Conservation (phyloP, 2,888 invertebrate species). For the Coenonympha arcania region DNA sequence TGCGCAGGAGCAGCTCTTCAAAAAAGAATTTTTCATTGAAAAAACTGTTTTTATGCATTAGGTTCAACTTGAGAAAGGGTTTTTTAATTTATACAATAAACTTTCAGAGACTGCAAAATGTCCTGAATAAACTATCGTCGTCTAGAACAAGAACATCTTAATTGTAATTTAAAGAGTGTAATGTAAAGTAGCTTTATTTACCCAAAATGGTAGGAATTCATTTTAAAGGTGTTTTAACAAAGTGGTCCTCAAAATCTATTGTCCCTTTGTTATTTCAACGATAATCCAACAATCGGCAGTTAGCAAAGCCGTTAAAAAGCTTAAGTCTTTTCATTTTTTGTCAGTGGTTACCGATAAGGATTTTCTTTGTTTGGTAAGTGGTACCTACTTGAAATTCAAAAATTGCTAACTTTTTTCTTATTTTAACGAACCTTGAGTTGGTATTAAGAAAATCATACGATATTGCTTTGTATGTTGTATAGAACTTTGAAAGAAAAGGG, state of each 20-base stretch:
- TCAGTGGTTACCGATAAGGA: constrained; percentile 8
- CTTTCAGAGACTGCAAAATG: no score
- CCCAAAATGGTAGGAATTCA: not conserved
- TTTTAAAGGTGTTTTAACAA: constrained; percentile 39
- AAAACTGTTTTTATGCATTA: not conserved
- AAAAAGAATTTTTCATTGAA: not conserved
- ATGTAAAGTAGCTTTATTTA: no score
- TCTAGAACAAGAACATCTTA: no score
- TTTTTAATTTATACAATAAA: no score
- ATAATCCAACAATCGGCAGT: constrained; percentile 22
- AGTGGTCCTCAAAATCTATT: constrained; percentile 43
- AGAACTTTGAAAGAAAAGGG: not conserved
- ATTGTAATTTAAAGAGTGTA: no score
- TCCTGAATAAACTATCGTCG: no score
- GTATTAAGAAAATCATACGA: not conserved
- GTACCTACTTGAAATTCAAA: constrained; percentile 1
- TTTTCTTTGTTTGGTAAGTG: constrained; percentile 3
- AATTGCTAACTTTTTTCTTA: not conserved
- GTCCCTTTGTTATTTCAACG: constrained; percentile 31
- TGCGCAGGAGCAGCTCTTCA: constrained; percentile 12
- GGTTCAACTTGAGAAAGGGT: no score
- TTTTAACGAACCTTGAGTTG: no score
- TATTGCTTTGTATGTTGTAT: no score
- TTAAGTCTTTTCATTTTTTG: constrained; percentile 14
- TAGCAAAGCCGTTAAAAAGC: constrained; percentile 21